These are phyloP conservation scores for Oryctes rhinoceros DNA, from an alignment of 1,140 invertebrate species.

Conservation along the genomic window DNA sequence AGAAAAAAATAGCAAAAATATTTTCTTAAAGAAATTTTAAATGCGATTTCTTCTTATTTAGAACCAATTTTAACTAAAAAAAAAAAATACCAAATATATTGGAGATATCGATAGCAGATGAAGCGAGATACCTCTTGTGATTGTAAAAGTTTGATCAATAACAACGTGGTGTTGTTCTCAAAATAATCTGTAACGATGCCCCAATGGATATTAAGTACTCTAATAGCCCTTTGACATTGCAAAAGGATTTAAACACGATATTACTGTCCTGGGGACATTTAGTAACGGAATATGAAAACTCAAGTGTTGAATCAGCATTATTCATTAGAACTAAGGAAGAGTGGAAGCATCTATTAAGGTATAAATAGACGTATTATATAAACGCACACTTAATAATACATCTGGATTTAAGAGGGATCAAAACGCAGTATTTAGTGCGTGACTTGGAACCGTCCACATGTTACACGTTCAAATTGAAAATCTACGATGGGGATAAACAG, in stretches of 20 bases:
- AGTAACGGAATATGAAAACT: not conserved
- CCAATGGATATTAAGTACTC: slow-evolving; percentile 4
- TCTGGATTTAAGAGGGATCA: slow-evolving; percentile 49
- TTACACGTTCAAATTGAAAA: slow-evolving; percentile 52
- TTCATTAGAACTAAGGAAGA: not conserved
- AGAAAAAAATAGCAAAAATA: too few species aligned
- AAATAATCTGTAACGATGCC: not conserved
- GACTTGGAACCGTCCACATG: slow-evolving; percentile 52
- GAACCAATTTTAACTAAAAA: not conserved
- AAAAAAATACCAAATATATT: not conserved
- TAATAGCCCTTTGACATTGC: slow-evolving; percentile 38
- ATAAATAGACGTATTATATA: not conserved
- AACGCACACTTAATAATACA: not conserved
- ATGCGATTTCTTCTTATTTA: too few species aligned
- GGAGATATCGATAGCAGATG: not conserved
- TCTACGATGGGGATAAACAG: slow-evolving; percentile 10
- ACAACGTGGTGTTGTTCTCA: not conserved
- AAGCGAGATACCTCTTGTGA: too few species aligned
- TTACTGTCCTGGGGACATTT: slow-evolving; percentile 41
- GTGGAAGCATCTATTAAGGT: not conserved
- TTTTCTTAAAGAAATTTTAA: too few species aligned
- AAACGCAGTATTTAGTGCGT: slow-evolving; percentile 46
- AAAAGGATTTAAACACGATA: slow-evolving; percentile 37
- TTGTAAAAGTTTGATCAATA: slow-evolving; percentile 35
- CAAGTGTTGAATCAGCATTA: slow-evolving; percentile 1